These are phyloP conservation scores for Rotaria sp. DNA, from an alignment of 2,888 invertebrate species.

Conservation along the genomic window DNA sequence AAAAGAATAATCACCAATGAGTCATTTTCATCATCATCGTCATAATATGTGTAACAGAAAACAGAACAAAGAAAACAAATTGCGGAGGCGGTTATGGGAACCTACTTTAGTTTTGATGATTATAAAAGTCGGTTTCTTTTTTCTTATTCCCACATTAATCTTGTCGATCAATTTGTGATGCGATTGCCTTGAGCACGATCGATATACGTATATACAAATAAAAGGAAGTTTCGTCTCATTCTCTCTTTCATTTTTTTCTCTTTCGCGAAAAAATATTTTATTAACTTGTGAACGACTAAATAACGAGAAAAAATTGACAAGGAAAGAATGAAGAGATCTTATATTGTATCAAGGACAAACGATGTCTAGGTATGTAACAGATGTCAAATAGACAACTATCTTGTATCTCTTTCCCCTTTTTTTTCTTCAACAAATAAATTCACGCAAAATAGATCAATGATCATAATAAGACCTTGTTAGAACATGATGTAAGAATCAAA, in stretches of 20 bases:
- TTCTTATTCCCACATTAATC: neutral
- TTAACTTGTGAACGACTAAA: neutral
- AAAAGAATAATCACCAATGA: neutral
- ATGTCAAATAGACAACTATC: neutral
- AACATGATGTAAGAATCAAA: neutral
- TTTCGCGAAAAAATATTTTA: neutral
- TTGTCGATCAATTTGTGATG: neutral
- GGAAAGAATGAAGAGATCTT: neutral
- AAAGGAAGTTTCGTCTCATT: neutral
- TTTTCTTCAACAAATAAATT: neutral
- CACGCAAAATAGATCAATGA: neutral
- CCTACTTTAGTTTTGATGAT: neutral
- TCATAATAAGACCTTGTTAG: neutral
- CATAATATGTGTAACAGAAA: neutral
- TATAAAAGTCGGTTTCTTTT: neutral
- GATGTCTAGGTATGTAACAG: neutral
- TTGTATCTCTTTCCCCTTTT: neutral
- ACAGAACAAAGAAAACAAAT: neutral
- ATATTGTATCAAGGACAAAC: neutral
- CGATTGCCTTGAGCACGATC: slow-evolving; percentile 9
- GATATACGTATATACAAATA: neutral
- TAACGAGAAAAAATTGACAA: neutral
- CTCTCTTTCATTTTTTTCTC: neutral
- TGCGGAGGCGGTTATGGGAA: neutral
- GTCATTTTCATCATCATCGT: neutral